Base-by-base conservation (phyloP, 2,797 vertebrate genomes). In the Dallia pectoralis region DNA sequence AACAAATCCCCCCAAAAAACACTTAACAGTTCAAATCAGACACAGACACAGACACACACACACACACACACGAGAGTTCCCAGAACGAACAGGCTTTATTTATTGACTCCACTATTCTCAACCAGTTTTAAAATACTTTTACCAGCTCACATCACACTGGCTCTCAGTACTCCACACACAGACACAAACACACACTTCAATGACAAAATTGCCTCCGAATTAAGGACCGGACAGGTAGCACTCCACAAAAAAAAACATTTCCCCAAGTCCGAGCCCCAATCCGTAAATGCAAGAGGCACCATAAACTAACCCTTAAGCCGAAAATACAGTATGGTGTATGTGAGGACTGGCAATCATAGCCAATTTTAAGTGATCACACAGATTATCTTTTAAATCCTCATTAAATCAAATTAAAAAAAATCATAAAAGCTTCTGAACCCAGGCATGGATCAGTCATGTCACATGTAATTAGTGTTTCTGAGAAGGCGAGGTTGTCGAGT, bases 331-430 rank as follows among this genome's bases (percentile, higher is more conserved):
- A 40, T 18, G 25, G 15, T 40, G 5, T 40, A 40, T 40, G 36
- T 40, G 2, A 40, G 36, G 36, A 40, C 36, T 9, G 36, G 36
- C 36, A 5, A 40, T 63, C 53, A 67, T 67, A 70, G 75, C 80
- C 71, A 73, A 71, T 75, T 71, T 68, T 27, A 27, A 63, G 27
- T 75, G 76, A 67, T 70, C 70, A 70, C 33, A 72, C 44, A 72
- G 32, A 75, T 77, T 63, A 64, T 73, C 49, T 67, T 69, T 78
- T 69, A 77, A 74, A 77, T 77, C 75, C 75, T 59, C 48, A 74
- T 72, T 53, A 74, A 74, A 80, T 72, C 63, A 74, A 74, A 80
- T 64, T 70, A 77, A 69, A 66, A 70, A 25, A 77, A 61, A 67
- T 67, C 69, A 70, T 40, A 40, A 29, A 56, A n/a, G 49, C 30